These are phyloP conservation scores for Hiodon alosoides DNA, from an alignment of 2,113 vertebrate genomes.

Conservation along the genomic window DNA sequence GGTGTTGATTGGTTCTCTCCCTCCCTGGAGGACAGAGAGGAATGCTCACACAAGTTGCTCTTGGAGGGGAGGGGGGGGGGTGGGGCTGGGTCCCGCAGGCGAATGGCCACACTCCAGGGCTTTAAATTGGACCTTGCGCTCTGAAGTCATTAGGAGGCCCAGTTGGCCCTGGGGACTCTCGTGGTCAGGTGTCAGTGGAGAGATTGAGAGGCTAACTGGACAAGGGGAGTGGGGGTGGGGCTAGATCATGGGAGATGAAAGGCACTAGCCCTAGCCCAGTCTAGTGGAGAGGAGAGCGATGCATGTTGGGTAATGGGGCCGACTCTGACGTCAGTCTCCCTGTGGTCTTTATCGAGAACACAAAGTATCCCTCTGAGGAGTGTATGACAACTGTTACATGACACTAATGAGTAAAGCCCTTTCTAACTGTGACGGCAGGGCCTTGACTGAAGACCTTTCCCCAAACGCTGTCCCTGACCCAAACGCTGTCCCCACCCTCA, in stretches of 20 bases:
- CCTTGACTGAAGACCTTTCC: no score
- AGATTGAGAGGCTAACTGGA: constrained; percentile 23
- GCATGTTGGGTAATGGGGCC: constrained; percentile 24
- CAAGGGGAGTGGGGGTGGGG: constrained; percentile 12
- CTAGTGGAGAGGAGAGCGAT: constrained; percentile 15
- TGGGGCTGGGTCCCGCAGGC: not conserved
- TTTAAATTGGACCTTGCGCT: constrained; percentile 34
- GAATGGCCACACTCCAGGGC: constrained; percentile 2
- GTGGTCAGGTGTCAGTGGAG: constrained; percentile 35
- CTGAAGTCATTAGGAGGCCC: constrained; percentile 37
- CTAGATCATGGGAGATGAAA: constrained; percentile 44
- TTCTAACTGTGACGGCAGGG: no score
- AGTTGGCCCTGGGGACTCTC: constrained; percentile 25
- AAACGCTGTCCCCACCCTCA: no score
- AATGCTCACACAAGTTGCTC: not conserved
- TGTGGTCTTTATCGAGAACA: not conserved
- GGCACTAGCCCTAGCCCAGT: constrained; percentile 38
- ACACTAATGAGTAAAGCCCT: no score
- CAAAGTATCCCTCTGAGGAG: not conserved
- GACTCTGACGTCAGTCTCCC: not conserved
- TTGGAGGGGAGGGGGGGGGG: not conserved
- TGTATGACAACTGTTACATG: not conserved
- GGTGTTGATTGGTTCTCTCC: constrained; percentile 24
- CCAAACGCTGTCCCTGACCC: no score
- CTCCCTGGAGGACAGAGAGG: not conserved